Evolutionary conservation across 2,113 vertebrate species (phyloP).

Genomic region (Pteropus alecto): DNA sequence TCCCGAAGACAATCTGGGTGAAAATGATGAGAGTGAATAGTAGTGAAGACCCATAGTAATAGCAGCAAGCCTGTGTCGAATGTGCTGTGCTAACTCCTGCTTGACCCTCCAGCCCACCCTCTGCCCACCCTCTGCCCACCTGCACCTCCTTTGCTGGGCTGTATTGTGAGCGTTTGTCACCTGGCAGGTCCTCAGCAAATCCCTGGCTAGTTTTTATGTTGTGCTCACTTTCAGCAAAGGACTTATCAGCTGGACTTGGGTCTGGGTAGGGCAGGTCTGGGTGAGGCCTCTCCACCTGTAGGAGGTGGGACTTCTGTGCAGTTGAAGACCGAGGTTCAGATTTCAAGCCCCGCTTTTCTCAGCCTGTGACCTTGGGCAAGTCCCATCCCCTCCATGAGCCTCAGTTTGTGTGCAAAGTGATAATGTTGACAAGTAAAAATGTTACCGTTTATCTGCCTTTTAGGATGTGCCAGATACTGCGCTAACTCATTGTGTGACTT

Average conservation of each 20-base stretch:
- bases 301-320: neutral
- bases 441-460: accelerated
- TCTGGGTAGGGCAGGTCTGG: neutral
- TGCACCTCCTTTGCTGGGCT: neutral
- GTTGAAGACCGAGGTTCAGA: neutral
- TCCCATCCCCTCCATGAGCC: neutral
- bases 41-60: too few relatives aligned
- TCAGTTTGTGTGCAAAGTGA: too few relatives aligned
- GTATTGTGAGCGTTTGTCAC: neutral
- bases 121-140: neutral
- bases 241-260: neutral
- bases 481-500: neutral
- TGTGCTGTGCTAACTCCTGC: accelerated
- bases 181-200: neutral
- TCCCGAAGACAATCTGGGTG: neutral
- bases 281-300: neutral
- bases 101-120: neutral
- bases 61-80: neutral
- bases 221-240: neutral
- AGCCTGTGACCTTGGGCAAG: neutral
- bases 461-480: too few relatives aligned
- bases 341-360: neutral
- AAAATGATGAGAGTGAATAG: neutral
- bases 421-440: neutral
- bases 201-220: neutral